Base-by-base conservation (phyloP, 2,113 vertebrate genomes). In the Marmota monax region DNA sequence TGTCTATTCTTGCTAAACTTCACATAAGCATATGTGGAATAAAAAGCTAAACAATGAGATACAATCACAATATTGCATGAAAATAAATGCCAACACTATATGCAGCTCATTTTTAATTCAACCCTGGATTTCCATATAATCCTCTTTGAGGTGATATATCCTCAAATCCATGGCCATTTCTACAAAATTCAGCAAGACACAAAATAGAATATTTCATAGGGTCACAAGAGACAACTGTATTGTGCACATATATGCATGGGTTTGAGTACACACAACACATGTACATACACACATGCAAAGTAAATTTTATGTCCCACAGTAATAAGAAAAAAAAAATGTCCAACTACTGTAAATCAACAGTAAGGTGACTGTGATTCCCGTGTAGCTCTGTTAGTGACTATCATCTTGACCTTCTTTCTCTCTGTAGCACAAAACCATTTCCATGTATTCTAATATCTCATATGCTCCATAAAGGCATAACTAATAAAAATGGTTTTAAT, bases 1-100 rank as follows among this genome's bases (percentile, higher is more conserved):
- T 58, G 9, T 76, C 58, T 87, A 45, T 67, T 84, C 67, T 90
- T 95, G 72, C 22, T 94, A 77, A 92, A 78, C 11, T 53, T 93
- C 39, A 76, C 73, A 37, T 53, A 84, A 79, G 22, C 16, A 48
- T 77, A 67, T 78, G 8, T 87, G 42, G 84, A 84, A 70, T 77
- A 4, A 95, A 94, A 89, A 82, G 58, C 42, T 45, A 72, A 88
- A 39, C 25, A 72, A 27, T 77, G 25, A 80, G 23, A 9, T 32
- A 70, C 7, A 53, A 61, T 96, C 22, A 83, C 3, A 88, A 39
- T 73, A 88, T 20, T 83, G 2, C 13, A 11, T 69, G 16, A 80
- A 78, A 83, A 88, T 69, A 93, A 84, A 94, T 80, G 70, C 20
- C 69, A 93, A 20, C 2, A 63, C 56, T 84, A 37, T 61, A 32